Conservation (phyloP, 2,797 vertebrate species). For the Danio albolineatus region DNA sequence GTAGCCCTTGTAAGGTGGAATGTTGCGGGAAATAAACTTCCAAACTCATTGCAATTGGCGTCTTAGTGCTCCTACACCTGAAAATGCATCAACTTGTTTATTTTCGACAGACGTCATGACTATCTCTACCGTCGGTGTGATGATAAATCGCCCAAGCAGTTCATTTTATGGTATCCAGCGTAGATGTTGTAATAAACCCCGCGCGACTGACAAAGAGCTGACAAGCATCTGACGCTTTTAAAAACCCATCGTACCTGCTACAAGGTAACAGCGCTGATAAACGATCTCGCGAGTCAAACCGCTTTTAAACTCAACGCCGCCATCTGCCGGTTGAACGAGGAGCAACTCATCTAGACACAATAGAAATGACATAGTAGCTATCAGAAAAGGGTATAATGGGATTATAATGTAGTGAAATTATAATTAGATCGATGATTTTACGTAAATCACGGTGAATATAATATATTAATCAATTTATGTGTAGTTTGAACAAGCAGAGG, state of each 20-base stretch:
- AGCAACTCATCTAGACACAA: not conserved
- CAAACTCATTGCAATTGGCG: constrained; percentile 37
- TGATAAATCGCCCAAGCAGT: not conserved
- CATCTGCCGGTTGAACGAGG: constrained; percentile 2
- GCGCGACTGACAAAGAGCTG: constrained; percentile 13
- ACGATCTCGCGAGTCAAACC: not conserved
- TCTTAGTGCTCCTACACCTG: constrained; percentile 12
- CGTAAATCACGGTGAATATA: not conserved
- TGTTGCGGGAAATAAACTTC: constrained; percentile 30
- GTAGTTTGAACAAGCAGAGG: not conserved
- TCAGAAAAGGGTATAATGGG: not conserved
- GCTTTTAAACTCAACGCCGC: not conserved
- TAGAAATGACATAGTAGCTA: not conserved
- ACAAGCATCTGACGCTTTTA: constrained; percentile 42
- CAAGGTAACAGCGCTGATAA: constrained; percentile 45
- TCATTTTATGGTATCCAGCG: not conserved
- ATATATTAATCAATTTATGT: not conserved
- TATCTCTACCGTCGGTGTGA: not conserved
- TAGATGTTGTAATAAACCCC: not conserved
- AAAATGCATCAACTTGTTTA: constrained; percentile 37
- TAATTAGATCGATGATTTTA: constrained; percentile 3
- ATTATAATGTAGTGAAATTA: constrained; percentile 31
- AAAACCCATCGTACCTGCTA: constrained; percentile 51
- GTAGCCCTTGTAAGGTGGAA: not conserved
- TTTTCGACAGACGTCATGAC: constrained; percentile 46